Evolutionary conservation across 2,888 invertebrate species (phyloP).

Genomic region (Oegoconia quadripuncta): DNA sequence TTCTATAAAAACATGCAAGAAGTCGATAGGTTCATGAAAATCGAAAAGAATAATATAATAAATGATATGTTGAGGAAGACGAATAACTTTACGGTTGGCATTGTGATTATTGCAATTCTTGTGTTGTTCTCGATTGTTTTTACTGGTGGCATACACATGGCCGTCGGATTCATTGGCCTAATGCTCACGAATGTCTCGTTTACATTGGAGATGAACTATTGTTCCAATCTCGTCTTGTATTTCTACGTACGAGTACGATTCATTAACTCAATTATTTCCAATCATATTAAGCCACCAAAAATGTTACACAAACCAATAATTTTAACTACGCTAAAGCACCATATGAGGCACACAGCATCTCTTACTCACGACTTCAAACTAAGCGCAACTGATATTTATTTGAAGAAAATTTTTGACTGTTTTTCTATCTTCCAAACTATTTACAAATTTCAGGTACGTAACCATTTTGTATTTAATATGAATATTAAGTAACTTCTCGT

Average conservation of each 20-base stretch:
- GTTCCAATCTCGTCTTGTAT: slow-evolving; percentile 12
- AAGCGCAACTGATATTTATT: slow-evolving; percentile 5
- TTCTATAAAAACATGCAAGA: slow-evolving; percentile 47
- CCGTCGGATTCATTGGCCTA: slow-evolving; percentile 6
- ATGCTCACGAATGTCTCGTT: neutral
- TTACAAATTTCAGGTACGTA: slow-evolving; percentile 11
- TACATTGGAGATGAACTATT: neutral
- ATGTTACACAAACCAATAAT: neutral
- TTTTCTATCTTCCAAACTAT: slow-evolving; percentile 7
- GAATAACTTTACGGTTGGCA: slow-evolving; percentile 23
- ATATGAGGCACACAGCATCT: neutral
- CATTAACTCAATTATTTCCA: slow-evolving; percentile 6
- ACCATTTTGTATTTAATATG: too few species aligned
- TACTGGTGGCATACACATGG: neutral
- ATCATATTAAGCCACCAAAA: neutral
- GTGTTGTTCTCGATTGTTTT: slow-evolving; percentile 13
- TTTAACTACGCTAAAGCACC: neutral
- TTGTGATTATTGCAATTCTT: slow-evolving; percentile 16
- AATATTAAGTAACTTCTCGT: too few species aligned
- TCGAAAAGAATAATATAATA: slow-evolving; percentile 34
- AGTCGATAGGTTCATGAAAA: slow-evolving; percentile 46
- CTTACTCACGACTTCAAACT: slow-evolving; percentile 2
- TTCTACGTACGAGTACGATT: slow-evolving; percentile 5
- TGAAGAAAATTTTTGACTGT: slow-evolving; percentile 9
- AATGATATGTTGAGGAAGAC: slow-evolving; percentile 25